phyloP scores from a whole-genome alignment of 1,140 invertebrate genomes.

The Listronotus oregonensis region DNA sequence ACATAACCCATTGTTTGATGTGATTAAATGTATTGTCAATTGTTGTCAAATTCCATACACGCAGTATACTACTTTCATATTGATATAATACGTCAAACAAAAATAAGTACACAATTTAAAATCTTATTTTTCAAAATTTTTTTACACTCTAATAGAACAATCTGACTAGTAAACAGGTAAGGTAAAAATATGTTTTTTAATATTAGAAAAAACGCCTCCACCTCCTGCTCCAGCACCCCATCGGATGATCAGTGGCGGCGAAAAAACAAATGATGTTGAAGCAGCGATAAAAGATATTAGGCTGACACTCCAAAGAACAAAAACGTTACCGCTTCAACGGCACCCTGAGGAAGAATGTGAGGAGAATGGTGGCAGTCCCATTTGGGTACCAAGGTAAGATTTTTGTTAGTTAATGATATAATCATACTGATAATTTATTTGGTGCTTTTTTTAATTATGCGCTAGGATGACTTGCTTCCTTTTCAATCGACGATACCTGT shows the following conservation, averaged over 20 bases:
- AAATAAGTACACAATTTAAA: too few relatives aligned
- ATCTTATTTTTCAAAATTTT: too few relatives aligned
- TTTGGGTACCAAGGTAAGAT: constrained; percentile 70
- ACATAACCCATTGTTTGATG: too few relatives aligned
- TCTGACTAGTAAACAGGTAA: not conserved
- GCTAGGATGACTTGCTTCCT: too few relatives aligned
- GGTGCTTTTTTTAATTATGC: too few relatives aligned
- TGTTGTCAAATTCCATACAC: too few relatives aligned
- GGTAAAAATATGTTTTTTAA: constrained; percentile 9
- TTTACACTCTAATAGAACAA: too few relatives aligned
- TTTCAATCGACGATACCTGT: too few relatives aligned
- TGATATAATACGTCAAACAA: too few relatives aligned
- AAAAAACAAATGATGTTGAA: constrained; percentile 64
- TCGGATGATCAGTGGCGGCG: constrained; percentile 54
- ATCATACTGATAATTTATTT: too few relatives aligned
- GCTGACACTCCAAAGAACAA: constrained; percentile 77
- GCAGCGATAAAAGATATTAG: constrained; percentile 82
- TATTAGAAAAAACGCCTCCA: constrained; percentile 63
- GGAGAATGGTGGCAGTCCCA: constrained; percentile 59
- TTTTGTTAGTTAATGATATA: not conserved
- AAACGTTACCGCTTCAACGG: constrained; percentile 65
- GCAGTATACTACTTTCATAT: too few relatives aligned
- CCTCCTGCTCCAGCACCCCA: constrained; percentile 70
- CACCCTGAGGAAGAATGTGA: constrained; percentile 52
- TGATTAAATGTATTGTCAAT: too few relatives aligned